A percentile compares a stretch with the other conserved stretches of the same genome.
phyloP scores from a whole-genome alignment of 2,113 vertebrate genomes.

The Vidua macroura region DNA sequence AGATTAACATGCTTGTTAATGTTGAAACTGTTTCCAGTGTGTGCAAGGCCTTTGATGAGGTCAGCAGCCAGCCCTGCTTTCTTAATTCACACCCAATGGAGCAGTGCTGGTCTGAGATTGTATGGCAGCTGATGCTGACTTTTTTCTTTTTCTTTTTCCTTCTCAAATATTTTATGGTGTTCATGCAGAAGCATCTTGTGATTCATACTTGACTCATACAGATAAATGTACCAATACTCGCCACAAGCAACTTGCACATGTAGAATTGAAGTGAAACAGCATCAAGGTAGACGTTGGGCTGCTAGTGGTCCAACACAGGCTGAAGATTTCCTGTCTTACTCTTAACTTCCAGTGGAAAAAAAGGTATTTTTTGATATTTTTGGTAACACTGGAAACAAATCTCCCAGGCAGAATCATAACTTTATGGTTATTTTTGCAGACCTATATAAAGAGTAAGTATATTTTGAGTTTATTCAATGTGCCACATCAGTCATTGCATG shows the following conservation, averaged over 20 bases:
- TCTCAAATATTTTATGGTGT: background rate
- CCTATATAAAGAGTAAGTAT: background rate
- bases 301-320: background rate
- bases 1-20: slow-evolving; percentile 10
- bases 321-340: background rate
- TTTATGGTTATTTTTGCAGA: background rate
- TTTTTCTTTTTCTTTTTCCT: background rate
- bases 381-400: background rate
- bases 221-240: background rate
- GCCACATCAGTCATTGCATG: background rate
- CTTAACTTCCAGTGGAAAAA: background rate
- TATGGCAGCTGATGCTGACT: background rate
- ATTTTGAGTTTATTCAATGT: background rate
- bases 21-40: background rate
- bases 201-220: background rate
- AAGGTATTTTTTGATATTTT: background rate
- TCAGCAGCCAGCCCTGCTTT: background rate
- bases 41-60: background rate
- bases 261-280: background rate
- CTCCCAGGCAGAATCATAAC: background rate
- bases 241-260: background rate
- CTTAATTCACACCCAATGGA: background rate
- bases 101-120: background rate
- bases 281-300: background rate
- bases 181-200: background rate